Base-by-base conservation (phyloP, 2,797 vertebrate genomes). In the Cheirogaleus major region DNA sequence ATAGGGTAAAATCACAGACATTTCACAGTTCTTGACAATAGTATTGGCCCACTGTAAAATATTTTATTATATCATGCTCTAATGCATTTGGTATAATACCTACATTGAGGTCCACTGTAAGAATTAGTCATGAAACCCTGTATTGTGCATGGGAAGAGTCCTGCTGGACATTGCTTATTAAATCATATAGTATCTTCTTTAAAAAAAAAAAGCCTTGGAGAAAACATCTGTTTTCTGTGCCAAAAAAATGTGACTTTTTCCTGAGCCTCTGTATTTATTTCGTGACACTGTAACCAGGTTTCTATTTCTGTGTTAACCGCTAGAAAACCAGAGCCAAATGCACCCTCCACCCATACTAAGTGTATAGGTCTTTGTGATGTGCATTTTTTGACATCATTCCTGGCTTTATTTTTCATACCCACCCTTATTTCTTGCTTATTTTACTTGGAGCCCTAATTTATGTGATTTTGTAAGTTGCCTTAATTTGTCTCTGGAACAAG, bases 361-460 rank as follows among this genome's bases (percentile, higher is more conserved):
- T 80, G 2, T 57, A 81, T 22, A 95, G 38, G 55, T 94, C 67
- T 83, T 80, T 32, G 43, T 23, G 79, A 27, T 89, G 25, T 63
- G 45, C 92, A 59, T 82, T 61, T 83, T 86, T 78, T 84, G 61
- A 70, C 87, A 88, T 84, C 59, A 59, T 90, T 89, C n/a, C 35
- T 95, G 83, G 48, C 65, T 95, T 85, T 83, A 83, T 81, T 93
- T 96, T 96, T 78, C 52, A 92, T 89, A 38, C 50, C 80, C 78
- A 90, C 90, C 67, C 87, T 93, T 73, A 92, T 65, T 94, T 93
- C 10, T 82, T 93, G 90, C 75, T 94, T 92, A 94, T 82, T 91
- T 96, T 88, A 87, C 87, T 95, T 96, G 65, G 55, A 90, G 9
- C 75, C 61, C 81, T 94, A 86, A 96, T 83, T 90, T 96, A 70